Base-by-base conservation (phyloP, 2,888 invertebrate species). In the Artemia sp. region DNA sequence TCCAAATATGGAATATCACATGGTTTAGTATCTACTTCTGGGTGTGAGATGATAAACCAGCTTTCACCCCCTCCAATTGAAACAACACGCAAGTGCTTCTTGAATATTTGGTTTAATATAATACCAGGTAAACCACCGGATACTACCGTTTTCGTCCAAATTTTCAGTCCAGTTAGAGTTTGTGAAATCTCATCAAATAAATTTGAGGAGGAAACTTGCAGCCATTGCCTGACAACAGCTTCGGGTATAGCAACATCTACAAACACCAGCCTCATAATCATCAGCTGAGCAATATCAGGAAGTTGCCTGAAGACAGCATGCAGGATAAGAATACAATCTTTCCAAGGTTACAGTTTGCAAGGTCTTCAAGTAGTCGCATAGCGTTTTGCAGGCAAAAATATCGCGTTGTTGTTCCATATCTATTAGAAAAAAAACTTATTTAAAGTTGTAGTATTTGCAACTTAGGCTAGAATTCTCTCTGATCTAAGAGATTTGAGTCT, bases 211-310 rank as follows among this genome's bases (percentile, higher is more conserved):
- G 88, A 83, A 75, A 90, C 90, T 1, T 89, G 87, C 38, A 92
- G 89, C 95, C 95, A 96, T 0, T 93, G 92, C 0, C 88, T 86
- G 51, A 95, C 89, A 0, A 95, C 93, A 3, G 92, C 91, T 77
- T 95, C 92, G 1, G 94, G 93, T 12, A 96, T 92, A 0, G 93
- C 88, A 77, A 94, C 93, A 75, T 95, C 94, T 5, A 96, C 91
- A 79, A 94, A 95, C 72, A 96, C 78, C 73, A 94, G 85, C 52
- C 95, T 82, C 78, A 95, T 90, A 5, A 96, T 90, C 81, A 92
- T 93, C 76, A 92, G 92, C 68, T 91, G 84, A 5, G 91, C 91
- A 72, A 94, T 82, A 76, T 90, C 90, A 12, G 95, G 93, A 66
- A 96, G 79, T 78, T 95, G 94, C 38, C 38, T 38, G 38, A 38